Base-by-base conservation (phyloP, 2,888 invertebrate genomes). In the Drosophila koepferae region DNA sequence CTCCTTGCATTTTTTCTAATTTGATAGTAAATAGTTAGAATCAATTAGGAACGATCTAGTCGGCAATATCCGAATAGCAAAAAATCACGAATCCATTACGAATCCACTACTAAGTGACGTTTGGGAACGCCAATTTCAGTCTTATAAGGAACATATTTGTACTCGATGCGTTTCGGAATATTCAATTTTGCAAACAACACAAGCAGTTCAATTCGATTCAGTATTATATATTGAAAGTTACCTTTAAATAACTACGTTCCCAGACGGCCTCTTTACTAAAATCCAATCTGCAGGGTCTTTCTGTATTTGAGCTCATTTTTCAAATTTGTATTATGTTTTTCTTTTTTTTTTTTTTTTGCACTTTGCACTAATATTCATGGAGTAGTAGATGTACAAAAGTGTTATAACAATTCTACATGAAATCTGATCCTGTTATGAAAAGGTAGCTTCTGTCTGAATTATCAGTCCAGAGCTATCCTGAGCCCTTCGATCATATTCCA, bases 1-100 rank as follows among this genome's bases (percentile, higher is more conserved):
- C 31, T 86, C 64, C 20, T 44, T 14, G 49, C 83, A 84, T 8
- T 41, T 77, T 36, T 46, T 41, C 83, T 77, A 16, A 36, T 34
- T 36, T 14, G 20, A 10, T 40, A 8, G 18, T 2, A 20, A 20
- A 20, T 53, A 36, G 7, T 36, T 14, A 36, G 14, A 20, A 53
- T 36, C 18, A 53, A 34, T 18, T 53, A 14, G 18, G 14, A 53
- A 14, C 14, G 8, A 20, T 34, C 36, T 53, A 53, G 7, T 53
- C 36, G 51, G 36, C 14, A 14, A 0, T 36, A 14, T 20, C 36
- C 51, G 51, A 51, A 12, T 7, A 18, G 44, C 4, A 28, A 23
- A 3, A 3, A n/a, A 1, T 16, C n/a, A 6, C 34, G 12, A 51
- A 51, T 2, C 16, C 51, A 12, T 12, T 49, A 5, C 1, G 28